Evolutionary conservation across 1,140 invertebrate species (phyloP).

Genomic region (Sinella curviseta): DNA sequence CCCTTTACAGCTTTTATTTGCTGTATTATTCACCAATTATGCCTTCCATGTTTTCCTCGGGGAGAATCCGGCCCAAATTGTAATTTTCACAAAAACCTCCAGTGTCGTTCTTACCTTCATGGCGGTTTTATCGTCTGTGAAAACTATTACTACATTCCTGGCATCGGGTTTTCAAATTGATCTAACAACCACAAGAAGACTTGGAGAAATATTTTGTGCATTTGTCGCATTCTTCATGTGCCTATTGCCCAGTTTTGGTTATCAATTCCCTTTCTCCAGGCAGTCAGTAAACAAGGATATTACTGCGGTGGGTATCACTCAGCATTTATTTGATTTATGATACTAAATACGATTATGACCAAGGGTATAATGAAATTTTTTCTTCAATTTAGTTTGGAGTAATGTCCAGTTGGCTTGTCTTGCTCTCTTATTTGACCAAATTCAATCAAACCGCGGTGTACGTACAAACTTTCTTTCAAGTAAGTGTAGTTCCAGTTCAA

Average conservation of each 20-base stretch:
- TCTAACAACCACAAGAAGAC: background rate
- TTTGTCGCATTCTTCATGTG: conserved; percentile 22
- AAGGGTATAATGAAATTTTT: background rate
- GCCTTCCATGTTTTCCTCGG: background rate
- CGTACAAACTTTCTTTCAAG: conserved; percentile 11
- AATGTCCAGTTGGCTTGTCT: conserved; percentile 10
- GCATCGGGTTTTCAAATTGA: conserved; percentile 1
- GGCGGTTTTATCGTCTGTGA: background rate
- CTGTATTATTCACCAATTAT: background rate
- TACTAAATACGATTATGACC: too few relatives aligned
- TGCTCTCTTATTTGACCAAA: conserved; percentile 7
- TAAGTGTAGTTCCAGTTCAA: too few relatives aligned
- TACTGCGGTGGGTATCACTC: conserved; percentile 7
- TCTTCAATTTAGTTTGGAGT: conserved; percentile 8
- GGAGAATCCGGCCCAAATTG: background rate
- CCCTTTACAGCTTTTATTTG: background rate
- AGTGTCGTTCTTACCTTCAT: background rate
- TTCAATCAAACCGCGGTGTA: conserved; percentile 16
- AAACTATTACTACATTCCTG: background rate
- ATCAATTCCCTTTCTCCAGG: background rate
- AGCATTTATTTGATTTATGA: background rate
- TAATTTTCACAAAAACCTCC: background rate
- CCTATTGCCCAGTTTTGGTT: conserved; percentile 1
- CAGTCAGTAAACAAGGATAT: background rate
- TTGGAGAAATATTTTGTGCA: conserved; percentile 17